Conservation (phyloP, 2,888 invertebrate genomes). For the Branchinecta sandiegonensis region DNA sequence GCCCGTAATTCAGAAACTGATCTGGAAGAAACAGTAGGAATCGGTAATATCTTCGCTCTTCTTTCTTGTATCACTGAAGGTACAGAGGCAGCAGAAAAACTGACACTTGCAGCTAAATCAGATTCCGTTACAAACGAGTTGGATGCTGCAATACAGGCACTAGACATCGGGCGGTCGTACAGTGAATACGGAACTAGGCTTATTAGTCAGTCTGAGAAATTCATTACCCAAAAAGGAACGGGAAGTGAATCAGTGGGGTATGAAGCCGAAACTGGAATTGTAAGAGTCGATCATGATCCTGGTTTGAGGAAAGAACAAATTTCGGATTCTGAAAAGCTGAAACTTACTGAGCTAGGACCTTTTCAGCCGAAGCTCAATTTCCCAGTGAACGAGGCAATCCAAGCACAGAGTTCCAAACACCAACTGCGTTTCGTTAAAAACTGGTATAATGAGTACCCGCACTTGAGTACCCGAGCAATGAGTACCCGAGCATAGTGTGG, state of each 20-base stretch:
- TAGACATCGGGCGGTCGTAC: neutral
- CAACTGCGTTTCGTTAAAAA: no score
- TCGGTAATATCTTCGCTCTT: neutral
- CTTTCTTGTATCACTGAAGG: slow-evolving; percentile 1
- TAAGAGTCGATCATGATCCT: neutral
- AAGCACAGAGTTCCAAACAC: no score
- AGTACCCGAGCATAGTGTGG: no score
- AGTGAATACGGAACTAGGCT: slow-evolving; percentile 6
- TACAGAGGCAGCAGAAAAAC: slow-evolving; percentile 14
- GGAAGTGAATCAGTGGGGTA: neutral
- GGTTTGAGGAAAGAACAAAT: slow-evolving; percentile 17
- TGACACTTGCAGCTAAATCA: slow-evolving; percentile 8
- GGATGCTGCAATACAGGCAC: neutral
- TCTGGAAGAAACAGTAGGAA: neutral
- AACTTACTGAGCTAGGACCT: no score
- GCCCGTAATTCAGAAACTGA: neutral
- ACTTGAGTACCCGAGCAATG: no score
- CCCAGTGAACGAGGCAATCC: no score
- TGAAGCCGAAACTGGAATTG: neutral
- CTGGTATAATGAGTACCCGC: no score
- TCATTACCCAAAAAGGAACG: neutral
- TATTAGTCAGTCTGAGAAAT: slow-evolving; percentile 7
- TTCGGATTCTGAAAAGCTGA: neutral
- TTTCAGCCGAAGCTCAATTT: no score
- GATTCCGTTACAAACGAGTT: neutral